A percentile compares a stretch with the other conserved stretches of the same genome.
Evolutionary conservation across 2,797 vertebrate genomes (phyloP).

Genomic region (Tauraco hartlaubi): DNA sequence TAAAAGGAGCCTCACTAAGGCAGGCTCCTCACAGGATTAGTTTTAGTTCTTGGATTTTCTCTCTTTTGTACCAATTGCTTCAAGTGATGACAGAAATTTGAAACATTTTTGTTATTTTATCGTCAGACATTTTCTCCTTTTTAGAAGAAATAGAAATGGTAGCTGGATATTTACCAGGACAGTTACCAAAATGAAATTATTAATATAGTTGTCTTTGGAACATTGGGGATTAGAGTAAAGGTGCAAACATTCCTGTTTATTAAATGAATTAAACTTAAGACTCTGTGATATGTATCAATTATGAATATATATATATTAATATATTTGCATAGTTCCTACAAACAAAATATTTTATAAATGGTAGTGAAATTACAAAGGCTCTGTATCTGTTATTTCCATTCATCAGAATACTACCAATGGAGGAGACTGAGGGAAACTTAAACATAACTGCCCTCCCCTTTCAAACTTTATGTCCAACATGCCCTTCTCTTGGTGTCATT

Average conservation of each 20-base stretch:
- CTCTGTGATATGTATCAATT: neutral
- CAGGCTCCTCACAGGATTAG: neutral
- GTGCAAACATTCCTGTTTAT: neutral
- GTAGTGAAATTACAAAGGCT: neutral
- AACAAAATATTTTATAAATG: neutral
- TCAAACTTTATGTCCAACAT: neutral
- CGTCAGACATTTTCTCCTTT: neutral
- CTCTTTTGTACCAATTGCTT: neutral
- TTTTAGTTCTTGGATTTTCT: neutral
- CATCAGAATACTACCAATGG: neutral
- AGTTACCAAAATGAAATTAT: neutral
- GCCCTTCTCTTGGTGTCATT: neutral
- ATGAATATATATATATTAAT: neutral
- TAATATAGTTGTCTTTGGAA: neutral
- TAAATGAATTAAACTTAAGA: neutral
- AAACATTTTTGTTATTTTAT: neutral
- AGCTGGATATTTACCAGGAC: neutral
- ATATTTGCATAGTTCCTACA: neutral
- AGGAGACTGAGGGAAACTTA: neutral
- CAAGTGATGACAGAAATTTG: neutral
- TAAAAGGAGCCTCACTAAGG: neutral
- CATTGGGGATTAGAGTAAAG: neutral
- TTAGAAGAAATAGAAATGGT: neutral
- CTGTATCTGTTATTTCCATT: neutral
- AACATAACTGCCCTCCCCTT: neutral